These are phyloP conservation scores for Stegostoma tigrinum DNA, from an alignment of 2,113 vertebrate species.

Conservation along the genomic window DNA sequence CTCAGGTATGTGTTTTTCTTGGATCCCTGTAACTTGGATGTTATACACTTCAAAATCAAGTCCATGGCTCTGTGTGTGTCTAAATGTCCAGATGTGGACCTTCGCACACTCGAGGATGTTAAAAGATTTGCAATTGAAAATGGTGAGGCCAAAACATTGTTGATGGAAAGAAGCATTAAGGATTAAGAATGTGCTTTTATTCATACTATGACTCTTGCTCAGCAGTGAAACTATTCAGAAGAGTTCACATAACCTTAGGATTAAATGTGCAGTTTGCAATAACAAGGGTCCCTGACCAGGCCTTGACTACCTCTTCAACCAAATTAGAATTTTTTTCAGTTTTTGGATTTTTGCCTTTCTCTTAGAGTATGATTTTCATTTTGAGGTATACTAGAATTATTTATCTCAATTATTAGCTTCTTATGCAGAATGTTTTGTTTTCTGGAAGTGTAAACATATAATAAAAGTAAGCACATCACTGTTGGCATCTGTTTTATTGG, in stretches of 20 bases:
- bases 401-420: not conserved
- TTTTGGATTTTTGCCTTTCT: not conserved
- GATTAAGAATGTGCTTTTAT: not conserved
- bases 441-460: not conserved
- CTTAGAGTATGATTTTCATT: too few species aligned
- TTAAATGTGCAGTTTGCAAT: not conserved
- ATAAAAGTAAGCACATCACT: not conserved
- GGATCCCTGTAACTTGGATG: slow-evolving; percentile 92
- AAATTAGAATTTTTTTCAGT: not conserved
- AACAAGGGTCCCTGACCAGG: not conserved
- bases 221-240: not conserved
- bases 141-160: slow-evolving; percentile 60
- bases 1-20: slow-evolving; percentile 91
- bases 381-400: not conserved
- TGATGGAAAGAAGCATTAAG: not conserved
- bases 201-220: not conserved
- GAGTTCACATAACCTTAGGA: not conserved
- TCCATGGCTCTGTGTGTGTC: slow-evolving; percentile 88
- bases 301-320: not conserved
- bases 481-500: not conserved
- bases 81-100: slow-evolving; percentile 73
- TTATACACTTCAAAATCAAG: slow-evolving; percentile 81
- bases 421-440: not conserved
- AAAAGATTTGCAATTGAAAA: slow-evolving; percentile 83
- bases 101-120: slow-evolving; percentile 78